Evolutionary conservation across 1,140 invertebrate genomes (phyloP), one percentile per base, ranked within the genome.

Genomic region (Bilobella aurantiaca): DNA sequence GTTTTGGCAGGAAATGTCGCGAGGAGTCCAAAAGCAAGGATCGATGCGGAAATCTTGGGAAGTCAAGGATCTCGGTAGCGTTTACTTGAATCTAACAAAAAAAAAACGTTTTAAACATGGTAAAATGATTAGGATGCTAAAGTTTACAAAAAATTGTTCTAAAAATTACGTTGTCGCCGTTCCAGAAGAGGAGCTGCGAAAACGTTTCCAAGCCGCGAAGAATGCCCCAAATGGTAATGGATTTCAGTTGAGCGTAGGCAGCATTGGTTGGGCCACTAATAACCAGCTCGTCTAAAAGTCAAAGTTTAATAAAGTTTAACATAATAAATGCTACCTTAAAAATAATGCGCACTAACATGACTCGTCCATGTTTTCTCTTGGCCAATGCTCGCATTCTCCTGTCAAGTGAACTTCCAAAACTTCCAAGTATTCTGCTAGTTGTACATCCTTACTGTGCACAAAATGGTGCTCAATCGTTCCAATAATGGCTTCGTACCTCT

Each of bases 21-120:
- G 88, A 83, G 1, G 90, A 91, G 75, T 93, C 92, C 23, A 95
- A 72, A 27, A 95, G 75, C 5, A 94, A 74, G 1, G 90, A 91
- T 49, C 92, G 82, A 74, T 88, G 85, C 0, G 79, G 73, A 74
- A 90, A 89, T 66, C 85, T 77, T 0, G 91, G 91, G 23, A 78
- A 82, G 75, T 94, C 91, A 32, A 74, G 46, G 29, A 90, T 86
- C 1, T 8, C 18, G 8, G 34, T 42, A 42, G 8, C 34, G 18
- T 18, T 18, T 18, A 42, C 34, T 42, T 42, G 34, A 42, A 42
- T 42, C 34, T 42, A 12, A n/a, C n/a, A 42, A 42, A 42, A 42
- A 42, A 8, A 42, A 42, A 42, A 42, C 18, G 34, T 12, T 42
- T 42, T 42, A 42, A 18, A 18, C n/a, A n/a, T n/a, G n/a, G n/a